Base-by-base conservation (phyloP, 2,888 invertebrate genomes). In the Idaea biselata region DNA sequence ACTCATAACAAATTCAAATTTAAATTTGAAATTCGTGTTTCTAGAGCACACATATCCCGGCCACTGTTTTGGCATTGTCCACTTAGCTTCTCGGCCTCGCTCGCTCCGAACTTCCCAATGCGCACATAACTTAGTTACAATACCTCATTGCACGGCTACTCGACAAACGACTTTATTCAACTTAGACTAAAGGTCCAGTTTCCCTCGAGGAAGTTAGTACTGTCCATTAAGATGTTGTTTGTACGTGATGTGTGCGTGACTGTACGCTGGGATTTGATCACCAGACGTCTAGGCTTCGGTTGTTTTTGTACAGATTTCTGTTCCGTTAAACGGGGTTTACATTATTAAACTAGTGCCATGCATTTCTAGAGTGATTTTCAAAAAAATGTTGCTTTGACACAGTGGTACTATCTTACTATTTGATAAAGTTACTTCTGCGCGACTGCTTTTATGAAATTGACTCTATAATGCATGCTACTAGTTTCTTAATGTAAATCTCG, bases 191-290 rank as follows among this genome's bases (percentile, higher is more conserved):
- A 44, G 44, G 44, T 44, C 14, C 44, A 44, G 44, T 44, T 44
- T 44, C 8, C 44, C 44, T 44, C 44, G 14, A 44, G 44, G 14
- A 1, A 44, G 8, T 44, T 44, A 44, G 14, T 14, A 44, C 44
- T 14, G 14, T 44, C 44, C 44, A 44, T 44, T 44, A 44, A 44
- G 44, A 44, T 44, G 44, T 11, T 44, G 11, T 44, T 44, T 44
- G 44, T 11, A 44, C 44, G 44, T 44, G 44, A 14, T 44, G 44
- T 44, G 44, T 44, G 44, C 44, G 44, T 44, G 44, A 44, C 44
- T 44, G 44, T 44, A 44, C 44, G 44, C 44, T 44, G 44, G 44
- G 44, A 44, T 44, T 44, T 44, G 44, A 44, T 44, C 44, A 44
- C 44, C 44, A 44, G 44, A 44, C 44, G 44, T 44, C 44, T 44